These are phyloP conservation scores for Sebastes fasciatus DNA, from an alignment of 2,113 vertebrate genomes.

Conservation along the genomic window DNA sequence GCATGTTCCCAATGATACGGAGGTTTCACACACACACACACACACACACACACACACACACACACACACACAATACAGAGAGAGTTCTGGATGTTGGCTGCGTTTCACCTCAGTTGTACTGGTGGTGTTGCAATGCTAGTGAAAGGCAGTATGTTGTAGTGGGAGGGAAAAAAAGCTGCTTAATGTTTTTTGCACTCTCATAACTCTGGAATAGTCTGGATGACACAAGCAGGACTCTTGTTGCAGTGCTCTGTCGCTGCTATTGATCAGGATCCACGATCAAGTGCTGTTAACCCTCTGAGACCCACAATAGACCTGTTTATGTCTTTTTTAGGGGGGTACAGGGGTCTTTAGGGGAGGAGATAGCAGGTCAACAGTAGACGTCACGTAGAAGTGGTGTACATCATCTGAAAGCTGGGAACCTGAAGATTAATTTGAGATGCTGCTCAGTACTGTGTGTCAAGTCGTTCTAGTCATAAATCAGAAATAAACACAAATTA, in stretches of 20 bases:
- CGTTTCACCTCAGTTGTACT: conserved; percentile 35
- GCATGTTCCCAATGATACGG: conserved; percentile 9
- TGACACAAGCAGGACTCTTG: conserved; percentile 31
- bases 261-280: not conserved
- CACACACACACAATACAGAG: conserved; percentile 16
- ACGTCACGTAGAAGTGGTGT: too few species aligned
- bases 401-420: too few species aligned
- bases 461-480: too few species aligned
- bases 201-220: conserved; percentile 53
- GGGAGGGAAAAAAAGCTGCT: conserved; percentile 7
- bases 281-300: not conserved
- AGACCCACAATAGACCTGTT: too few species aligned
- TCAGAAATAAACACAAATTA: too few species aligned
- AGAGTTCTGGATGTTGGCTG: conserved; percentile 56
- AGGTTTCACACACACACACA: conserved; percentile 27
- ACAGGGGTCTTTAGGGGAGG: too few species aligned
- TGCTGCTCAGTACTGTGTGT: too few species aligned
- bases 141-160: conserved; percentile 26
- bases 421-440: too few species aligned
- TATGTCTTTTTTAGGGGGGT: too few species aligned
- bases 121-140: conserved; percentile 25
- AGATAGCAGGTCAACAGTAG: too few species aligned
- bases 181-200: conserved; percentile 7
- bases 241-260: not conserved
- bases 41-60: conserved; percentile 14